phyloP scores from a whole-genome alignment of 1,140 invertebrate genomes.

The Magallana gigas region DNA sequence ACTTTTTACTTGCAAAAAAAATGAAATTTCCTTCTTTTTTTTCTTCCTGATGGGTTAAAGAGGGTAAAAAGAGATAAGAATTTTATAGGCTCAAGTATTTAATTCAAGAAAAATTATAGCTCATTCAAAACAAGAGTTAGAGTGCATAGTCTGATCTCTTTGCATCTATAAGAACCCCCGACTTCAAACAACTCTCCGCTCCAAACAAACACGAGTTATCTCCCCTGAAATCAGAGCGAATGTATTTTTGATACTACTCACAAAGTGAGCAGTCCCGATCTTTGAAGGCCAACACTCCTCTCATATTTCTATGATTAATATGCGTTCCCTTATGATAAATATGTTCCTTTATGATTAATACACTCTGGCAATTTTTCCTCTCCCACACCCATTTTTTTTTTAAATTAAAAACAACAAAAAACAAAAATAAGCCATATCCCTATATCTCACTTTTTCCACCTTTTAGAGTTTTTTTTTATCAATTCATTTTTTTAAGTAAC shows the following conservation, averaged over 20 bases:
- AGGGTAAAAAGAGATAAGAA: constrained; percentile 5
- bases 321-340: not conserved
- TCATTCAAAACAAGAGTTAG: not conserved
- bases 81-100: not conserved
- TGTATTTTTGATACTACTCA: constrained; percentile 15
- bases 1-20: constrained; percentile 18
- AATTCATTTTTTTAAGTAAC: no score
- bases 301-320: not conserved
- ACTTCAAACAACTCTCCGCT: constrained; percentile 3
- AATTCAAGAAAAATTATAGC: not conserved
- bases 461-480: no score
- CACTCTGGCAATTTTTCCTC: no score
- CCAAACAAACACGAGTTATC: not conserved
- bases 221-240: constrained; percentile 30
- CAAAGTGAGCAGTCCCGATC: not conserved
- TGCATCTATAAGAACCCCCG: not conserved
- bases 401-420: no score
- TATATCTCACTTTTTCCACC: no score
- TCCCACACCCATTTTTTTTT: no score
- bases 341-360: no score
- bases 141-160: constrained; percentile 17
- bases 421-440: no score
- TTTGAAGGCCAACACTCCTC: not conserved
- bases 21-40: not conserved
- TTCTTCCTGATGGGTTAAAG: not conserved